A percentile compares a stretch with the other conserved stretches of the same genome.
These are phyloP conservation scores for Calliopum simillimum DNA, from an alignment of 2,888 invertebrate genomes.

Conservation along the genomic window DNA sequence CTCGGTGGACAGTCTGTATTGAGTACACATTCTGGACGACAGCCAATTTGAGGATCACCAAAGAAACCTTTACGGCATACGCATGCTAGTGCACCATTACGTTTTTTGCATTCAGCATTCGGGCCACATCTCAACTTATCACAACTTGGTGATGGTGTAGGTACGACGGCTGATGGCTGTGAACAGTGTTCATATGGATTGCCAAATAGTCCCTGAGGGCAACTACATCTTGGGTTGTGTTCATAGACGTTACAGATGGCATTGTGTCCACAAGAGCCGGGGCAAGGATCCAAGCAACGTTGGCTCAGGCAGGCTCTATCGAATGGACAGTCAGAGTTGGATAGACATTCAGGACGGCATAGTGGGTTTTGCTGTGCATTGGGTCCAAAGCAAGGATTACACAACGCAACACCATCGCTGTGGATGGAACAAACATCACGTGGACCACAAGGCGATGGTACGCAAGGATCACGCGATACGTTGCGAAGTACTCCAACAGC, in stretches of 20 bases:
- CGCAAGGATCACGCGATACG: conserved; percentile 76
- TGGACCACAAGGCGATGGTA: conserved; percentile 82
- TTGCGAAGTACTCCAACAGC: conserved; percentile 71
- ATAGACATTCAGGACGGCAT: conserved; percentile 86
- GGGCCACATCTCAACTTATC: conserved; percentile 79
- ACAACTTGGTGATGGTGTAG: conserved; percentile 70
- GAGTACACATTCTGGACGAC: conserved; percentile 83
- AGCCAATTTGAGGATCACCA: conserved; percentile 83
- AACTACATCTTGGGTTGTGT: conserved; percentile 80
- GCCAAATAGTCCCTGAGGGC: conserved; percentile 76
- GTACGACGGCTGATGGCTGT: conserved; percentile 67
- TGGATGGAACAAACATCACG: conserved; percentile 77
- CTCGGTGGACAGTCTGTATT: conserved; percentile 81
- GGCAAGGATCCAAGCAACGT: conserved; percentile 82
- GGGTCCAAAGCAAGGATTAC: conserved; percentile 80
- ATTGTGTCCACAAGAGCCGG: conserved; percentile 82
- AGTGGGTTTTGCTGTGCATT: conserved; percentile 77
- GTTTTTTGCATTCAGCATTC: conserved; percentile 78
- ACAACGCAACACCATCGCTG: conserved; percentile 81
- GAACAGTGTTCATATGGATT: conserved; percentile 84
- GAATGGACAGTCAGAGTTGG: conserved; percentile 83
- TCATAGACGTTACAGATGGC: conserved; percentile 78
- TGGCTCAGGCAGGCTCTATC: conserved; percentile 81
- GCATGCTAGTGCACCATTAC: conserved; percentile 76
- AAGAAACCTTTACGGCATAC: conserved; percentile 80